Percentiles rank a stretch among this genome's conserved stretches.
Conservation (phyloP, 2,113 vertebrate genomes). For the Proterorhinus semilunaris region DNA sequence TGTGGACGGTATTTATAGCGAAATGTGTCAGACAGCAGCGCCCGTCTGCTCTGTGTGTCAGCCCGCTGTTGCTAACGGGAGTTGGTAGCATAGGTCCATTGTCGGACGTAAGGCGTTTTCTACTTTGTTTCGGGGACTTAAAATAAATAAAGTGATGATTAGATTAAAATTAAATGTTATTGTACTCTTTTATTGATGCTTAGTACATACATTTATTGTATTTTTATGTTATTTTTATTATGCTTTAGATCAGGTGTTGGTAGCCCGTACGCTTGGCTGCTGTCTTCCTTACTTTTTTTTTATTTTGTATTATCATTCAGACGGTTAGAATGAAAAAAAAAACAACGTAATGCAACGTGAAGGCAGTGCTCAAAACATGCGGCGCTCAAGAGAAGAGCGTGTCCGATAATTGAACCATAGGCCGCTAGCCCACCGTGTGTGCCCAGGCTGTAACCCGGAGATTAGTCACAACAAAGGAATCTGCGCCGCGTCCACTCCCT, state of each 20-base stretch:
- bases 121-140: too few species aligned
- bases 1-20: background rate
- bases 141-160: too few species aligned
- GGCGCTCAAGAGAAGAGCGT: background rate
- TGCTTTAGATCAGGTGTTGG: too few species aligned
- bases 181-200: too few species aligned
- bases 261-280: background rate
- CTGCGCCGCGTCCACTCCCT: slow-evolving; percentile 54
- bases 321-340: background rate
- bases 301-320: too few species aligned
- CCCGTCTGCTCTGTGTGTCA: slow-evolving; percentile 35
- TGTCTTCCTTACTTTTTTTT: background rate
- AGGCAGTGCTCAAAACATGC: background rate
- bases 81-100: slow-evolving; percentile 25
- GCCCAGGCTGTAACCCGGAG: slow-evolving; percentile 18
- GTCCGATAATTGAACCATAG: slow-evolving; percentile 53
- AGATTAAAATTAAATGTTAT: too few species aligned
- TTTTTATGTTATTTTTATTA: too few species aligned
- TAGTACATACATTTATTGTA: too few species aligned
- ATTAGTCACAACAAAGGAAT: slow-evolving; percentile 76
- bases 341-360: background rate
- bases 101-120: slow-evolving; percentile 36
- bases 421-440: slow-evolving; percentile 25
- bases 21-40: slow-evolving; percentile 9
- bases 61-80: slow-evolving; percentile 22